A percentile compares a stretch with the other conserved stretches of the same genome.
These are phyloP conservation scores for Tetragonula carbonaria DNA, from an alignment of 2,888 invertebrate genomes.

Conservation along the genomic window DNA sequence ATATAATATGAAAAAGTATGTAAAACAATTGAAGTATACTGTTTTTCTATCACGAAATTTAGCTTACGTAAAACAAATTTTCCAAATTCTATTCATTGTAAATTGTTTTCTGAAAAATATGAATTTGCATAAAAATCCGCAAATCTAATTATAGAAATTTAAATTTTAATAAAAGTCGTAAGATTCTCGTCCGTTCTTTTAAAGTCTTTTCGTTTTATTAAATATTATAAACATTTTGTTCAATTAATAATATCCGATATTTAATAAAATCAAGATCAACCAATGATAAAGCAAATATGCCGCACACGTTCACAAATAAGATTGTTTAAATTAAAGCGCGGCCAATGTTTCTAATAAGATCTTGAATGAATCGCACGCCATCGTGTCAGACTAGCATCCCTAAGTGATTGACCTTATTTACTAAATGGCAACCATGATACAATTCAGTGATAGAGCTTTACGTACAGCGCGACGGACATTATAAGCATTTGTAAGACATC, in stretches of 20 bases:
- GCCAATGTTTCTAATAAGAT: not conserved
- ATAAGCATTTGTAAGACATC: not conserved
- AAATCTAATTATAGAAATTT: not conserved
- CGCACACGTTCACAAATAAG: not conserved
- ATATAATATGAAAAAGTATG: too few species aligned
- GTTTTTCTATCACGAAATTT: too few species aligned
- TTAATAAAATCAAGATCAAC: too few species aligned
- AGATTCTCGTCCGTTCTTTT: not conserved
- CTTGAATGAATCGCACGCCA: not conserved
- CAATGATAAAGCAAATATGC: too few species aligned
- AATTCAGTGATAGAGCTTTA: slow-evolving; percentile 33
- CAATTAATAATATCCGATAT: not conserved
- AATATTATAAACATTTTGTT: not conserved
- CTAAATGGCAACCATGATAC: slow-evolving; percentile 11
- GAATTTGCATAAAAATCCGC: too few species aligned
- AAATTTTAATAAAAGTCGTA: not conserved
- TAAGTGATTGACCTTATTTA: slow-evolving; percentile 38
- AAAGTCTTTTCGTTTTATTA: not conserved
- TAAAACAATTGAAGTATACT: too few species aligned
- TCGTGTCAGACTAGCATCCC: not conserved
- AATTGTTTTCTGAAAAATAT: too few species aligned
- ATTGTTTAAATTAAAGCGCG: not conserved
- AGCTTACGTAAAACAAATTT: too few species aligned
- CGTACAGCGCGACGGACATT: not conserved
- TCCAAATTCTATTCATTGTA: too few species aligned